These are phyloP conservation scores for Anaspis maculata DNA, from an alignment of 2,888 invertebrate species.

Conservation along the genomic window DNA sequence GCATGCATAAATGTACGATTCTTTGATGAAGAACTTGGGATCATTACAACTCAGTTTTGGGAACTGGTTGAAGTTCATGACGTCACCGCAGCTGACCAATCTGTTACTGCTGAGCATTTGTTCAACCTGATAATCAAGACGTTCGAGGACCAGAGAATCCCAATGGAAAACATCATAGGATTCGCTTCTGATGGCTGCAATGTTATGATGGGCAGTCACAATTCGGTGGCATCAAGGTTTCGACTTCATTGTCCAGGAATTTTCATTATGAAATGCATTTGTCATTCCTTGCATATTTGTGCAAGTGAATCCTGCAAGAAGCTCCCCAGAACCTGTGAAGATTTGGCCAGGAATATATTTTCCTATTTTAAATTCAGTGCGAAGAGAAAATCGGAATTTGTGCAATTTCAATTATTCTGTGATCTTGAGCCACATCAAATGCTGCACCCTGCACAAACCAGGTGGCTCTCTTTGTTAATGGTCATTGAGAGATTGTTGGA, in stretches of 20 bases:
- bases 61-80: too few relatives aligned
- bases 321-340: constrained; percentile 28
- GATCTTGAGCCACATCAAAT: background rate
- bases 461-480: constrained; percentile 1
- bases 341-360: constrained; percentile 27
- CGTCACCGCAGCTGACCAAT: too few relatives aligned
- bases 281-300: too few relatives aligned
- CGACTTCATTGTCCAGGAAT: constrained; percentile 25
- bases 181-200: constrained; percentile 33
- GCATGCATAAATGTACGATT: background rate
- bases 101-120: constrained; percentile 1
- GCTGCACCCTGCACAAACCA: constrained; percentile 1
- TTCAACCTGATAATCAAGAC: constrained; percentile 3
- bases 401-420: constrained; percentile 1
- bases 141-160: constrained; percentile 18
- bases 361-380: constrained; percentile 18
- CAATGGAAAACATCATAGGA: constrained; percentile 29
- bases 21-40: too few relatives aligned
- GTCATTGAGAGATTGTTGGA: background rate
- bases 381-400: background rate
- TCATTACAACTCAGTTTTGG: too few relatives aligned
- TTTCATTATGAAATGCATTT: constrained; percentile 27
- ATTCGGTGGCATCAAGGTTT: constrained; percentile 28
- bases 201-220: constrained; percentile 28
- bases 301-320: constrained; percentile 29